A percentile compares a stretch with the other conserved stretches of the same genome.
phyloP scores from a whole-genome alignment of 2,888 invertebrate genomes.

The Drosophila engyochracea region DNA sequence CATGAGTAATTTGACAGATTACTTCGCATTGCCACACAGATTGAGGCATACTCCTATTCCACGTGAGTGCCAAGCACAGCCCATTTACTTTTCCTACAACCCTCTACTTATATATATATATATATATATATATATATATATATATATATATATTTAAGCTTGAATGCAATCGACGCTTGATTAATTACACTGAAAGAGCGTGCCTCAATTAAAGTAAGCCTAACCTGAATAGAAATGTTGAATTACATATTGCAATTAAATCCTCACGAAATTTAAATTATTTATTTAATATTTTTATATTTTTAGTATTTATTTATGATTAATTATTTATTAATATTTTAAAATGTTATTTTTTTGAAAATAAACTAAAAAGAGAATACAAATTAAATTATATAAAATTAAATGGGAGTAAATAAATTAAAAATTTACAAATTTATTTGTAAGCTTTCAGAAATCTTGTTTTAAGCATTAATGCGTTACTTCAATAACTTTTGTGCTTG shows the following conservation, averaged over 20 bases:
- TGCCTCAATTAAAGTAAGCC: too few species aligned
- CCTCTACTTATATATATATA: not conserved
- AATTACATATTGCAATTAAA: not conserved
- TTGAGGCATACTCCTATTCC: constrained; percentile 23
- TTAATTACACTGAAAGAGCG: constrained; percentile 5
- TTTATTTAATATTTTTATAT: not conserved
- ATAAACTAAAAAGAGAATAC: not conserved
- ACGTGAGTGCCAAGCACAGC: constrained; percentile 4
- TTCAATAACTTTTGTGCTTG: not conserved
- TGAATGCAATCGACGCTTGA: not conserved
- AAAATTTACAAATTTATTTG: not conserved
- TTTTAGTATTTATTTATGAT: not conserved
- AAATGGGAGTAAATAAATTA: rapidly evolving
- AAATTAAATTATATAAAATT: not conserved
- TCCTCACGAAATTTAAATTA: not conserved
- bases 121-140: not conserved
- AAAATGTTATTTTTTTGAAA: not conserved
- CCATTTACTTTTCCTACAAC: constrained; percentile 4
- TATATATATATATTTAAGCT: constrained; percentile 2
- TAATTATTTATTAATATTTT: not conserved
- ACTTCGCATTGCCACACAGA: constrained; percentile 47
- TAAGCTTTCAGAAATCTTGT: not conserved
- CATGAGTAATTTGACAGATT: constrained; percentile 83
- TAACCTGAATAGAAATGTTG: not conserved
- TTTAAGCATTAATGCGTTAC: too few species aligned